Conservation (phyloP, 1,140 invertebrate genomes). For the Drosophila sechellia region DNA sequence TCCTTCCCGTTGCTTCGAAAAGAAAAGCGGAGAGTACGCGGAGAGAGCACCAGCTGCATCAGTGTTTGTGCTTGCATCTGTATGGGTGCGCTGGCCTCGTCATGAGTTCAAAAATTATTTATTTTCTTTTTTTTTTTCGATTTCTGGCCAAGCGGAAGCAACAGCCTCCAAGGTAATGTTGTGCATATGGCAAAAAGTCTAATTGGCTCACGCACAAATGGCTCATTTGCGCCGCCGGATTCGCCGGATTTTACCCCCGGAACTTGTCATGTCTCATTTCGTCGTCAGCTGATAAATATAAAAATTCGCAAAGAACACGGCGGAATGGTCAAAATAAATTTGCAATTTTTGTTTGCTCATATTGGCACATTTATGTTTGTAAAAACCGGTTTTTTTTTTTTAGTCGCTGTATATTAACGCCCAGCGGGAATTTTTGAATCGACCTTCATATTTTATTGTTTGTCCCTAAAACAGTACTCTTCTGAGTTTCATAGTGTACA, state of each 20-base stretch:
- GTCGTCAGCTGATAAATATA: conserved; percentile 19
- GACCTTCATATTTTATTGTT: no score
- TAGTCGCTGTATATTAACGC: no score
- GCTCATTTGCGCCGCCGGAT: conserved; percentile 16
- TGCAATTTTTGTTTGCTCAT: not conserved
- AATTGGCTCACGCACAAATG: conserved; percentile 58
- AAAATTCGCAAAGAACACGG: conserved; percentile 4
- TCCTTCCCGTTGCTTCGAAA: not conserved
- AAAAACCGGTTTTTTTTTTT: not conserved
- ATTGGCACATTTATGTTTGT: not conserved
- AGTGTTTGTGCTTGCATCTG: conserved; percentile 10
- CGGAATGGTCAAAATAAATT: not conserved
- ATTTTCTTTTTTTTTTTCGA: conserved; percentile 29
- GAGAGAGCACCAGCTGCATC: conserved; percentile 7
- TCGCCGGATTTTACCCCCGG: conserved; percentile 34
- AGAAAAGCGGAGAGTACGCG: conserved; percentile 4
- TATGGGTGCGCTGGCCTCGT: conserved; percentile 38
- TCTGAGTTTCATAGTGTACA: no score
- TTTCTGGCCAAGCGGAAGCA: conserved; percentile 40
- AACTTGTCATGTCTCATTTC: conserved; percentile 51
- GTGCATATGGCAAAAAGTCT: conserved; percentile 44
- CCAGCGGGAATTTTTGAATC: no score
- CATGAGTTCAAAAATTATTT: conserved; percentile 42
- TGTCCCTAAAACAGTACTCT: no score
- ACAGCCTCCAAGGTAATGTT: conserved; percentile 44